Evolutionary conservation across 2,888 invertebrate genomes (phyloP).

Genomic region (Creontiades dilutus): DNA sequence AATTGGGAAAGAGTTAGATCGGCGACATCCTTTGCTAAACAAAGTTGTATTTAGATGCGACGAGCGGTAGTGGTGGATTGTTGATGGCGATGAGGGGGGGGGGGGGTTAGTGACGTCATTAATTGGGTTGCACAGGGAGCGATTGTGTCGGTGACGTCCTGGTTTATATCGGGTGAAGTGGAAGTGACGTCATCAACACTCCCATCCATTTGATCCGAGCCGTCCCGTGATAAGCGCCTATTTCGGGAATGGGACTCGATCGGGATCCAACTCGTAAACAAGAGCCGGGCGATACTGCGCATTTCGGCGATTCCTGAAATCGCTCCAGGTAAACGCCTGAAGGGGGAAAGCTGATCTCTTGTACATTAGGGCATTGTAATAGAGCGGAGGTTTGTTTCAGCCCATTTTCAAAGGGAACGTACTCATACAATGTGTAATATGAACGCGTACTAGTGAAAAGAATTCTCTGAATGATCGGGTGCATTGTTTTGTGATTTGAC

Average conservation of each 20-base stretch:
- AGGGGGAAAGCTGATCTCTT: too few species aligned
- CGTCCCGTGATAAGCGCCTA: not conserved
- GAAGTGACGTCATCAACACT: not conserved
- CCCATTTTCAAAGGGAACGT: too few species aligned
- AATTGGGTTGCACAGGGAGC: not conserved
- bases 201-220: not conserved
- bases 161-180: constrained; percentile 14
- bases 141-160: constrained; percentile 32
- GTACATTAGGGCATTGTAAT: too few species aligned
- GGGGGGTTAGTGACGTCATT: not conserved
- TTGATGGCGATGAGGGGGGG: not conserved
- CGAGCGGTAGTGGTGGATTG: not conserved
- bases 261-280: not conserved
- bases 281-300: not conserved
- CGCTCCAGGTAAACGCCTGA: too few species aligned
- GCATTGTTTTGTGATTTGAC: too few species aligned
- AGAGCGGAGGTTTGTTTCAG: too few species aligned
- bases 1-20: not conserved
- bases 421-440: too few species aligned
- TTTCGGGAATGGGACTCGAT: constrained; percentile 1
- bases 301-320: not conserved
- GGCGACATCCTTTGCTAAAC: constrained; percentile 17
- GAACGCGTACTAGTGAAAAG: too few species aligned
- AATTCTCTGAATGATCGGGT: too few species aligned
- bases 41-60: not conserved